Evolutionary conservation across 2,888 invertebrate species (phyloP), one percentile per base, ranked within the genome.

Genomic region (Apamea crenata): DNA sequence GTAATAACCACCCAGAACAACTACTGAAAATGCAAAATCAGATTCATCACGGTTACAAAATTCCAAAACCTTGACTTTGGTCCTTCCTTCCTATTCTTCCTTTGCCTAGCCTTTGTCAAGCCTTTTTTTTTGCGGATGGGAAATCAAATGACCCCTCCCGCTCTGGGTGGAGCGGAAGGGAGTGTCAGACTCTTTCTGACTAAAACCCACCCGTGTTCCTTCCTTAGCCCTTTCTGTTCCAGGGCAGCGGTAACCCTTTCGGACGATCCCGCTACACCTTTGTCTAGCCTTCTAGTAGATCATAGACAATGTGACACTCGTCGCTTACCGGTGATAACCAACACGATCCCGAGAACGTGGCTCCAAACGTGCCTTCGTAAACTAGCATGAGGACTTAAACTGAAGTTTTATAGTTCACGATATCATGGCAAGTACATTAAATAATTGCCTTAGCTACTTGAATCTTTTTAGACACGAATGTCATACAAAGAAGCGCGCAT

Each of bases 331-430:
- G 67, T 67, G 74, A 81, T 70, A 88, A 80, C 63, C 66, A 40
- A 72, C 74, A 72, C 74, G 78, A 79, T 67, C 76, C 61, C 16
- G 6, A 44, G 50, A 87, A 70, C 75, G 78, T 78, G 72, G 74
- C 65, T 68, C 14, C 44, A 53, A 75, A 77, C 77, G 79, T 81
- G 69, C 50, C 61, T 67, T 25, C 68, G 61, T 72, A 40, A 72
- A 68, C 66, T 47, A 67, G 67, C 72, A 63, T 47, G 50, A 81
- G 56, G 77, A 69, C 69, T 81, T 77, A 74, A 78, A 81, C 71
- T 69, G 14, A 67, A 74, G 40, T 75, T 88, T 80, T 78, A 81
- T 69, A 78, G 72, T 59, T 63, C 74, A 71, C 77, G 75, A 83
- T 61, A 71, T 72, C 61, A 78, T 47, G 67, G 63, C 40, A 69